Evolutionary conservation across 2,888 invertebrate species (phyloP).

Genomic region (Rhingia campestris): DNA sequence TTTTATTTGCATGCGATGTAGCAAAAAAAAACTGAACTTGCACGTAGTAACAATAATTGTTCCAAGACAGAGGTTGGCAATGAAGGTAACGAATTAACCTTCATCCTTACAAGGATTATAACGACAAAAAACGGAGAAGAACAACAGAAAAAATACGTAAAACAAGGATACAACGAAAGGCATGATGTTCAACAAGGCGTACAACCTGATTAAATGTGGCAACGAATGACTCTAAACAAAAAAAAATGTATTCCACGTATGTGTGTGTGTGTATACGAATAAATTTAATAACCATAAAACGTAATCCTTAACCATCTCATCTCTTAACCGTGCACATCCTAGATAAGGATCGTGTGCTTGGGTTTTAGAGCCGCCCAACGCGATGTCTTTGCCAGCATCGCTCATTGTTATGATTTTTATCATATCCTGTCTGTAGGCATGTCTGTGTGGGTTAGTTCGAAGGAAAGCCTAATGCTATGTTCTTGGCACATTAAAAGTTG

Average conservation of each 20-base stretch:
- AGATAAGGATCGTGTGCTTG: slow-evolving; percentile 46
- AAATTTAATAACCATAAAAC: slow-evolving; percentile 65
- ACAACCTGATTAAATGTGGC: slow-evolving; percentile 69
- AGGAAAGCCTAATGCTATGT: slow-evolving; percentile 49
- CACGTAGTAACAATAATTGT: slow-evolving; percentile 66
- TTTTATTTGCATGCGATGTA: slow-evolving; percentile 45
- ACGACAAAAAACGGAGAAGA: slow-evolving; percentile 15
- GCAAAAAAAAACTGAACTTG: slow-evolving; percentile 22
- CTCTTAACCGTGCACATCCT: slow-evolving; percentile 42
- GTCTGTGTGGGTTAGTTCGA: slow-evolving; percentile 1
- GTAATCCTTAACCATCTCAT: slow-evolving; percentile 48
- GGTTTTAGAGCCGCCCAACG: background rate
- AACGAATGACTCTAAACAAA: slow-evolving; percentile 52
- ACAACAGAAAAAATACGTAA: slow-evolving; percentile 2
- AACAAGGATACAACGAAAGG: slow-evolving; percentile 6
- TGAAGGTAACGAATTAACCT: slow-evolving; percentile 35
- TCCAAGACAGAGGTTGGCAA: slow-evolving; percentile 37
- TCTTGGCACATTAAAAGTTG: slow-evolving; percentile 49
- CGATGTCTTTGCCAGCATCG: background rate
- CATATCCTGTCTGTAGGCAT: background rate
- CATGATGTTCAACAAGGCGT: slow-evolving; percentile 65
- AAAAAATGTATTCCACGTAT: slow-evolving; percentile 30
- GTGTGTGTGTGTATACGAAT: slow-evolving; percentile 29
- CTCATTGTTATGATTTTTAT: slow-evolving; percentile 6
- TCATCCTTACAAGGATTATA: slow-evolving; percentile 40